Percentiles rank a stretch among this genome's conserved stretches.
Conservation (phyloP, 2,888 invertebrate genomes). For the Drosophila leonis region DNA sequence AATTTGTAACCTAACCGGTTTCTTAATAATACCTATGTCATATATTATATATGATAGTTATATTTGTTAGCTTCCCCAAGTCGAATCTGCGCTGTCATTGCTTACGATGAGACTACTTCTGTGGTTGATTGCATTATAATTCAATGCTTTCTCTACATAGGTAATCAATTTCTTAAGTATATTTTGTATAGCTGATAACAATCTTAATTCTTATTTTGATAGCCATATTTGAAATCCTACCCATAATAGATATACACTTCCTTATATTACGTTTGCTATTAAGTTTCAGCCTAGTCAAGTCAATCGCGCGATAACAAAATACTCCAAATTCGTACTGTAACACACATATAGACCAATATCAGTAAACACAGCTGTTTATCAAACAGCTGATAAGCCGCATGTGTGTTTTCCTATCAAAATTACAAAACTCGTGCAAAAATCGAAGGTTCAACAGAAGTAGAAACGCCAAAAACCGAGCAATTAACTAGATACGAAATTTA, state of each 20-base stretch:
- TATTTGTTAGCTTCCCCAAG: background rate
- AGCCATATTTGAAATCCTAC: background rate
- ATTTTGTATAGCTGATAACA: too few species aligned
- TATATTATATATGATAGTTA: background rate
- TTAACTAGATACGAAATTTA: background rate
- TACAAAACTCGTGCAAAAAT: background rate
- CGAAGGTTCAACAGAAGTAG: background rate
- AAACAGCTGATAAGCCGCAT: constrained; percentile 28
- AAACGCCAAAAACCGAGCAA: background rate
- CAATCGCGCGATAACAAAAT: background rate
- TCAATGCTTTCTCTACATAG: background rate
- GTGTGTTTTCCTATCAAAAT: background rate
- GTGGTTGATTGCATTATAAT: background rate
- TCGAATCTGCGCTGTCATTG: background rate
- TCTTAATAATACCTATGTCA: background rate
- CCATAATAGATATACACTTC: background rate
- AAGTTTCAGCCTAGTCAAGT: background rate
- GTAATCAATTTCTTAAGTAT: background rate
- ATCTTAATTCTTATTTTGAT: background rate
- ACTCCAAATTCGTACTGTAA: background rate
- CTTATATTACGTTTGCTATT: background rate
- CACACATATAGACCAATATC: constrained; percentile 4
- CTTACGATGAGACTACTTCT: background rate
- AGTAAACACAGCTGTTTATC: constrained; percentile 19
- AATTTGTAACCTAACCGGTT: background rate